Evolutionary conservation across 2,113 vertebrate genomes (phyloP).

Genomic region (Prunella fulvescens): DNA sequence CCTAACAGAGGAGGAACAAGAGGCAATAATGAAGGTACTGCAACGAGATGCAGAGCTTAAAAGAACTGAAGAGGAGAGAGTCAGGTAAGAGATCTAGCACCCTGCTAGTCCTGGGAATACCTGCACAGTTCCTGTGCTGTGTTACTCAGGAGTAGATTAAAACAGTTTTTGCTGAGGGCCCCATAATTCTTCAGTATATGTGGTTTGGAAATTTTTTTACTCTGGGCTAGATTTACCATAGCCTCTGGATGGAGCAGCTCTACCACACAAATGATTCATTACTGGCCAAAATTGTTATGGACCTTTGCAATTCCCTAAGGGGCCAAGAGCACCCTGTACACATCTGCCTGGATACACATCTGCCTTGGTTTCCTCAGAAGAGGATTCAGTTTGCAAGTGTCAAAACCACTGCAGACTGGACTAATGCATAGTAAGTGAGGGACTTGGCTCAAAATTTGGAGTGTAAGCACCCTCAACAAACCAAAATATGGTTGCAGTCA

Average conservation of each 20-base stretch:
- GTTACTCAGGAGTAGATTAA: not conserved
- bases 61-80: conserved; percentile 81
- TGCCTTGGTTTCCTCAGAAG: not conserved
- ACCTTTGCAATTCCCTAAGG: not conserved
- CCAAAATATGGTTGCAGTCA: not conserved
- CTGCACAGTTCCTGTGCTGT: not conserved
- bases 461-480: not conserved
- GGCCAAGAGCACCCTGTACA: not conserved
- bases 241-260: not conserved
- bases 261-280: not conserved
- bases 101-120: not conserved
- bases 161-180: not conserved
- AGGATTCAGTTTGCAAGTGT: not conserved
- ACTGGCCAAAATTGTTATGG: not conserved
- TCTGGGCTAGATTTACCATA: not conserved
- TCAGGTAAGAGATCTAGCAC: conserved; percentile 75
- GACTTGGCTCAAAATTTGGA: not conserved
- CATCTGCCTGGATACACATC: not conserved
- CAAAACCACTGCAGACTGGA: not conserved
- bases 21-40: conserved; percentile 85
- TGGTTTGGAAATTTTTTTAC: not conserved
- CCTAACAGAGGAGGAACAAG: conserved; percentile 89
- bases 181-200: not conserved
- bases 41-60: conserved; percentile 87
- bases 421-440: not conserved